Percentiles rank a stretch among this genome's conserved stretches.
Evolutionary conservation across 2,113 vertebrate genomes (phyloP).

Genomic region (Chionodraco myersi): DNA sequence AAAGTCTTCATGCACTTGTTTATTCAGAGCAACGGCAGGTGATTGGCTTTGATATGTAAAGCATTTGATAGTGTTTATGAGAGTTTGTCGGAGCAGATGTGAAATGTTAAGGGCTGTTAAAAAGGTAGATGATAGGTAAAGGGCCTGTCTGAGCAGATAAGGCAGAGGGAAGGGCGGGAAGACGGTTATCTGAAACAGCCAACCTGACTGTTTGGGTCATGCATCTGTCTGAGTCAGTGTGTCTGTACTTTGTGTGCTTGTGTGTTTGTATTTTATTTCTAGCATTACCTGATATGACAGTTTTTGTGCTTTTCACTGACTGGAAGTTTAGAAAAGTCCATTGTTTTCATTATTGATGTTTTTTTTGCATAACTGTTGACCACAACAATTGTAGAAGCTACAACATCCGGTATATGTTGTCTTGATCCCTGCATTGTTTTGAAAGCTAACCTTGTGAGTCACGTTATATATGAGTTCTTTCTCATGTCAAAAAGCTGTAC

Average conservation of each 20-base stretch:
- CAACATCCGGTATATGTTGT: no score
- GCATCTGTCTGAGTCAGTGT: slow-evolving; percentile 58
- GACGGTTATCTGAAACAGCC: slow-evolving; percentile 41
- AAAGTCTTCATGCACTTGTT: slow-evolving; percentile 61
- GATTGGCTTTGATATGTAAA: slow-evolving; percentile 53
- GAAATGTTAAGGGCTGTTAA: slow-evolving; percentile 63
- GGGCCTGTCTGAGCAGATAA: slow-evolving; percentile 73
- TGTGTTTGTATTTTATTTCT: slow-evolving; percentile 2
- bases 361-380: no score
- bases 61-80: slow-evolving; percentile 61
- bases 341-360: not conserved
- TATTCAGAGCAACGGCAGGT: slow-evolving; percentile 61
- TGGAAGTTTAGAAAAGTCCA: not conserved
- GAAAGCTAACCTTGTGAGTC: no score
- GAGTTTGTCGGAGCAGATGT: slow-evolving; percentile 72
- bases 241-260: slow-evolving; percentile 3
- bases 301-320: not conserved
- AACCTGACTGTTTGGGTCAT: slow-evolving; percentile 32
- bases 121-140: slow-evolving; percentile 55
- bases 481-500: no score
- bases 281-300: not conserved
- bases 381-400: no score
- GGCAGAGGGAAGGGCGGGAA: slow-evolving; percentile 26
- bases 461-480: no score
- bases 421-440: no score